These are phyloP conservation scores for Medauroidea extradentata DNA, from an alignment of 1,140 invertebrate species.

Conservation along the genomic window DNA sequence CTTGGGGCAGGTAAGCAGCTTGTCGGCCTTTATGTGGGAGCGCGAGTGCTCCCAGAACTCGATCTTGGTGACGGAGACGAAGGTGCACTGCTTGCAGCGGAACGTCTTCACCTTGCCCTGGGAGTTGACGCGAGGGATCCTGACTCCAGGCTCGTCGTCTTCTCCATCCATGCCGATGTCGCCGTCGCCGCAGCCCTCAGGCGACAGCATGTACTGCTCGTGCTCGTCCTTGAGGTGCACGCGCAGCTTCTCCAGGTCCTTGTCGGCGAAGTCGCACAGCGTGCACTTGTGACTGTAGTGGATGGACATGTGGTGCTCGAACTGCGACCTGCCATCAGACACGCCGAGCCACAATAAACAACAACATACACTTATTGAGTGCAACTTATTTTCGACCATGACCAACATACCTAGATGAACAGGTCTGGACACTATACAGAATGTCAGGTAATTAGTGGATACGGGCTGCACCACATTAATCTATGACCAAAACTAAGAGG, in stretches of 20 bases:
- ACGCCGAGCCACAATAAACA: too few species aligned
- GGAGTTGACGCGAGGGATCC: constrained; percentile 68
- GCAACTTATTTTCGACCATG: too few species aligned
- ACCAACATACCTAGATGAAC: too few species aligned
- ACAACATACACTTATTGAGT: too few species aligned
- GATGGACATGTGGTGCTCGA: constrained; percentile 49
- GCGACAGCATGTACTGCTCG: background rate
- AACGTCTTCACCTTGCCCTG: constrained; percentile 83
- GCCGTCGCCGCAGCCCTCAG: constrained; percentile 6
- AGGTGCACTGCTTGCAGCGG: constrained; percentile 90
- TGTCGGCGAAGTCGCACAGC: constrained; percentile 54
- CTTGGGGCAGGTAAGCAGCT: constrained; percentile 82
- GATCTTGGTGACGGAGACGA: constrained; percentile 77
- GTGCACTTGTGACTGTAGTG: constrained; percentile 50
- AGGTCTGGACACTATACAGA: too few species aligned
- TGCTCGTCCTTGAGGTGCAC: constrained; percentile 51
- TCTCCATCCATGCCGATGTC: constrained; percentile 13
- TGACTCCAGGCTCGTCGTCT: constrained; percentile 59
- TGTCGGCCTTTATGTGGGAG: constrained; percentile 88
- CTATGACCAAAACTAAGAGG: too few species aligned
- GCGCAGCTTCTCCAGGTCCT: constrained; percentile 53
- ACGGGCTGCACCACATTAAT: too few species aligned
- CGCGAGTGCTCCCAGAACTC: constrained; percentile 93
- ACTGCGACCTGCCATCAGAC: constrained; percentile 39
- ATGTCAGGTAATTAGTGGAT: too few species aligned